Conservation (phyloP, 1,140 invertebrate genomes). For the Panagrolaimus sp. region DNA sequence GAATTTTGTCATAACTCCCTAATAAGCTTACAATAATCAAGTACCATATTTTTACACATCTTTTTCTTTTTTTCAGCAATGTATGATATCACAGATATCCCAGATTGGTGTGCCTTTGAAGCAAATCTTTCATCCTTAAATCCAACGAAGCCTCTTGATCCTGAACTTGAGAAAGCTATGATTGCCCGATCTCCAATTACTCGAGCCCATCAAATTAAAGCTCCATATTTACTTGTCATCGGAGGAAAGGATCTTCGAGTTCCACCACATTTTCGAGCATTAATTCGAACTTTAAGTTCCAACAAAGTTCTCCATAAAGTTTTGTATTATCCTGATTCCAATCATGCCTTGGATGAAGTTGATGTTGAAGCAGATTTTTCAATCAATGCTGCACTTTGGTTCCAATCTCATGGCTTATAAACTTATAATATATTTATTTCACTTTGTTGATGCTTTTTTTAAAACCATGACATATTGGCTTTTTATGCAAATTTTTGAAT, state of each 20-base stretch:
- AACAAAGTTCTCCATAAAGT: constrained; percentile 51
- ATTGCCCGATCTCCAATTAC: constrained; percentile 62
- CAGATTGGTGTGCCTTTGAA: constrained; percentile 69
- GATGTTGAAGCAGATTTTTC: constrained; percentile 61
- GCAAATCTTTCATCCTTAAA: constrained; percentile 28
- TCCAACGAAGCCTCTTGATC: constrained; percentile 3
- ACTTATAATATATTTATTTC: too few species aligned
- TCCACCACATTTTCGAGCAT: constrained; percentile 65
- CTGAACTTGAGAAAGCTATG: constrained; percentile 51
- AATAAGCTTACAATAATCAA: neutral
- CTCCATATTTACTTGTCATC: constrained; percentile 69
- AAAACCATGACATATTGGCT: too few species aligned
- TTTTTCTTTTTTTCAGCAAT: constrained; percentile 55
- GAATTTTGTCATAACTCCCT: constrained; percentile 10
- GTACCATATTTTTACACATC: constrained; percentile 3
- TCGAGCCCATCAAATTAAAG: constrained; percentile 60
- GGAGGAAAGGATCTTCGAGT: constrained; percentile 78
- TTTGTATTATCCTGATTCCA: constrained; percentile 60
- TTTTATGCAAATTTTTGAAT: too few species aligned
- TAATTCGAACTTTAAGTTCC: constrained; percentile 44
- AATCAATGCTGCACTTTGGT: constrained; percentile 61
- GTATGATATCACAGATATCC: constrained; percentile 71
- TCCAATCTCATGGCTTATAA: constrained; percentile 40
- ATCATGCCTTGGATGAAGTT: constrained; percentile 61
- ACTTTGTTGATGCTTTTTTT: too few species aligned